Conservation (phyloP, 2,113 vertebrate genomes). For the Crotalus tigris region DNA sequence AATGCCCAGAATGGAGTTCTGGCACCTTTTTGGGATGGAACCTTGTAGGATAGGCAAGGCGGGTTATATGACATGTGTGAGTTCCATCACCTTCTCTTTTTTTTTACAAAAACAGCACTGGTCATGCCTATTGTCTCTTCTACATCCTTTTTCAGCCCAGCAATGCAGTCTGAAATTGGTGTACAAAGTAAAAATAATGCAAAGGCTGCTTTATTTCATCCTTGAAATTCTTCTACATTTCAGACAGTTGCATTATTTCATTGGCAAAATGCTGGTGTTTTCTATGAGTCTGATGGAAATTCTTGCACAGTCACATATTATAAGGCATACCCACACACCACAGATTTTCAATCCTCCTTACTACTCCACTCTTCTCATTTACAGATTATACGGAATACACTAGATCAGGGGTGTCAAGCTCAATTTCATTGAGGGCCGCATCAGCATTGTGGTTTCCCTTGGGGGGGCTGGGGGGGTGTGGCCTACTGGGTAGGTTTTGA, state of each 20-base stretch:
- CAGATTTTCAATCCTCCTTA: neutral
- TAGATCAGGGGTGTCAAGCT: no score
- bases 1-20: no score
- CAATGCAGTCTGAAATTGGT: neutral
- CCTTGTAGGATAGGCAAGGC: no score
- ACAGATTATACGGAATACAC: neutral
- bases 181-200: neutral
- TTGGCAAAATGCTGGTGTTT: neutral
- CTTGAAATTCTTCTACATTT: neutral
- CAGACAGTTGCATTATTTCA: neutral
- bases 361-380: neutral
- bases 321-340: neutral
- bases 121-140: neutral
- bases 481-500: no score
- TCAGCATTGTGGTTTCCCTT: no score
- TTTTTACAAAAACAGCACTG: no score
- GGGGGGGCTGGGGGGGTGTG: no score
- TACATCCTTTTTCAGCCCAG: neutral
- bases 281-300: neutral
- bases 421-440: no score
- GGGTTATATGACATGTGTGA: no score
- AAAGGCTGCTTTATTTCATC: neutral
- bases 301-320: neutral
- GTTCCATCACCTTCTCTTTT: no score
- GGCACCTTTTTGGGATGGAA: no score